Conservation (phyloP, 2,888 invertebrate genomes). For the Lochmaea capreae region DNA sequence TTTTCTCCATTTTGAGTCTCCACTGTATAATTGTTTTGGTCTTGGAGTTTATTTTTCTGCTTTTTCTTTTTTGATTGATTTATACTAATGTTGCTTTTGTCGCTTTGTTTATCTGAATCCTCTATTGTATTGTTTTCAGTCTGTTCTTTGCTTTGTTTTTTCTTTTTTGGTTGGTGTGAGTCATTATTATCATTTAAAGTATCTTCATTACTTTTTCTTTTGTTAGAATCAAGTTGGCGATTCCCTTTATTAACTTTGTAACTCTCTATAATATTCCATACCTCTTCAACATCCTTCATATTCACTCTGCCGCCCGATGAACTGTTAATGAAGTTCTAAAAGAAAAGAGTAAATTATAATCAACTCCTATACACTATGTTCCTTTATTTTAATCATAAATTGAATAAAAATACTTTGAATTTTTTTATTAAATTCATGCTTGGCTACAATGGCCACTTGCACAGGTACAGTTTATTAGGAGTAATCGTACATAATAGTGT, state of each 20-base stretch:
- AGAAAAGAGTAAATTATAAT: slow-evolving; percentile 33
- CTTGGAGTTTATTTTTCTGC: slow-evolving; percentile 48
- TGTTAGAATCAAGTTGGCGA: slow-evolving; percentile 13
- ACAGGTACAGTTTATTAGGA: too few relatives aligned
- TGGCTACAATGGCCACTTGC: too few relatives aligned
- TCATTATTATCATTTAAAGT: slow-evolving; percentile 18
- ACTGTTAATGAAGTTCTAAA: slow-evolving; percentile 76
- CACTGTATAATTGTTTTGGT: slow-evolving; percentile 38
- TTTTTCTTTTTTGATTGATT: slow-evolving; percentile 10
- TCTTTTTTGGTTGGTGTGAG: slow-evolving; percentile 37
- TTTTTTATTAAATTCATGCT: too few relatives aligned
- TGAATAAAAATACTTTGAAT: too few relatives aligned
- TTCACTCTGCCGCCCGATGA: slow-evolving; percentile 70
- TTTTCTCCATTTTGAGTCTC: slow-evolving; percentile 48
- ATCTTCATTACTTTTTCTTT: slow-evolving; percentile 43
- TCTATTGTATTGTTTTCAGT: background rate
- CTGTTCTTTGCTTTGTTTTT: slow-evolving; percentile 41
- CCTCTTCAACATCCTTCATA: slow-evolving; percentile 71
- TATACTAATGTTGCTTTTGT: background rate
- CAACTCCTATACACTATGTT: too few relatives aligned
- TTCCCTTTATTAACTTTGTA: slow-evolving; percentile 51
- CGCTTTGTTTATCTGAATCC: background rate
- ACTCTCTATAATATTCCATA: slow-evolving; percentile 72
- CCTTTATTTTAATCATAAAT: too few relatives aligned
- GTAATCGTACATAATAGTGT: too few relatives aligned